Percentiles rank a stretch among this genome's conserved stretches.
Conservation (phyloP, 2,113 vertebrate species). For the Oophaga pumilio region DNA sequence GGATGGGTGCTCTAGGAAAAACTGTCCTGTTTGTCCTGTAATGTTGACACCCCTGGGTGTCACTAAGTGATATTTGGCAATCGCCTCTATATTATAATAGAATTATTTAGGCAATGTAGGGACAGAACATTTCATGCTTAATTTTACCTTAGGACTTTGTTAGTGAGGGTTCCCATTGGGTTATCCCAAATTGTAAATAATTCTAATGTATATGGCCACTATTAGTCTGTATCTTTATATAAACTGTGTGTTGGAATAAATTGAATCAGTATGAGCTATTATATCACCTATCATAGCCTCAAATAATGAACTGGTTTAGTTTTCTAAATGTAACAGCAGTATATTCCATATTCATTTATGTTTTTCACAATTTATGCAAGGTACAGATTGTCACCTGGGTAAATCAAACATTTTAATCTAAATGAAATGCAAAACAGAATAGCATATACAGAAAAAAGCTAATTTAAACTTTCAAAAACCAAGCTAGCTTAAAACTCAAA, state of each 20-base stretch:
- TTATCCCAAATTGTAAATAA: too few relatives aligned
- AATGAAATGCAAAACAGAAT: background rate
- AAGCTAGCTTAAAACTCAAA: background rate
- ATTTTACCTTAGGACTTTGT: too few relatives aligned
- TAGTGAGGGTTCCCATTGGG: too few relatives aligned
- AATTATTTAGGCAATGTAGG: too few relatives aligned
- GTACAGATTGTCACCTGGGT: conserved; percentile 18
- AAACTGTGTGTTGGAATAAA: background rate
- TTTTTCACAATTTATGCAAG: conserved; percentile 8
- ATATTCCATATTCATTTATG: conserved; percentile 27
- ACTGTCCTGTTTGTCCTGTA: too few relatives aligned
- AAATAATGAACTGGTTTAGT: background rate
- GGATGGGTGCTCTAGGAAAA: too few relatives aligned
- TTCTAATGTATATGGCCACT: too few relatives aligned
- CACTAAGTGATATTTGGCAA: too few relatives aligned
- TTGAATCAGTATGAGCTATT: background rate
- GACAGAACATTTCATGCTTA: too few relatives aligned
- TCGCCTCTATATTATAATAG: too few relatives aligned
- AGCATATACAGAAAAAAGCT: background rate
- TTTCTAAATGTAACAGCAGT: background rate
- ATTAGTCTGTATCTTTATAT: background rate
- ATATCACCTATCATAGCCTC: background rate
- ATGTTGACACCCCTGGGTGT: too few relatives aligned
- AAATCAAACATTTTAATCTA: background rate
- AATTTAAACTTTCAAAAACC: background rate